Conservation (phyloP, 2,113 vertebrate species). For the Dasyprocta punctata region DNA sequence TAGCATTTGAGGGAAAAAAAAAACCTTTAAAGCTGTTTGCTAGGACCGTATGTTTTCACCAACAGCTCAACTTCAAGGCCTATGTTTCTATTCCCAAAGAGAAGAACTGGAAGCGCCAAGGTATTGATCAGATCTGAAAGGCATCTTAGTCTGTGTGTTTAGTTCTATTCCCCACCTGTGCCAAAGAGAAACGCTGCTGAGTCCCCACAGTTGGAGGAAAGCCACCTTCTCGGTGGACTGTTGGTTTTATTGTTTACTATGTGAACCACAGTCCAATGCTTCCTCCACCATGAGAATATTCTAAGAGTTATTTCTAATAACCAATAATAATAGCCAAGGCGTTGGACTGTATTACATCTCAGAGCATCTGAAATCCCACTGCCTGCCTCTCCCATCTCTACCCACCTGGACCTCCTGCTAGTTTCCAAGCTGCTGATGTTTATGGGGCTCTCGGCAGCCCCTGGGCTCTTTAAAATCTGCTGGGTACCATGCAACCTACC, state of each 20-base stretch:
- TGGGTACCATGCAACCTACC: constrained; percentile 77
- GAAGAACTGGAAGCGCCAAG: neutral
- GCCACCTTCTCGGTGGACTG: constrained; percentile 17
- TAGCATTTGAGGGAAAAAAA: neutral
- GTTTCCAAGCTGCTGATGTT: constrained; percentile 84
- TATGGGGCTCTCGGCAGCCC: constrained; percentile 79
- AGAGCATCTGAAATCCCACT: constrained; percentile 71
- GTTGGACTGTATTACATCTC: constrained; percentile 64
- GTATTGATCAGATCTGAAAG: neutral
- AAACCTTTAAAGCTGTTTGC: neutral
- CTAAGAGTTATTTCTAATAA: constrained; percentile 64
- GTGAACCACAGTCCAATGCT: constrained; percentile 37
- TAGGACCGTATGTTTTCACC: neutral
- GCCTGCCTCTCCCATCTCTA: constrained; percentile 61
- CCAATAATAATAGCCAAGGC: constrained; percentile 59
- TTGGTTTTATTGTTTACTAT: constrained; percentile 48
- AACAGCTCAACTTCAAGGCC: neutral
- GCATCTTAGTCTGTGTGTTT: neutral
- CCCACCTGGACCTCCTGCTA: constrained; percentile 81
- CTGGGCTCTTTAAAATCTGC: constrained; percentile 82
- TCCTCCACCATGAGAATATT: constrained; percentile 55
- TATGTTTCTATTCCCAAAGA: neutral
- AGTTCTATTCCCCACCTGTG: neutral
- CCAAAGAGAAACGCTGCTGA: neutral
- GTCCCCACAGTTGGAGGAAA: neutral